Base-by-base conservation (phyloP, 2,888 invertebrate species). In the Helobdella robusta region DNA sequence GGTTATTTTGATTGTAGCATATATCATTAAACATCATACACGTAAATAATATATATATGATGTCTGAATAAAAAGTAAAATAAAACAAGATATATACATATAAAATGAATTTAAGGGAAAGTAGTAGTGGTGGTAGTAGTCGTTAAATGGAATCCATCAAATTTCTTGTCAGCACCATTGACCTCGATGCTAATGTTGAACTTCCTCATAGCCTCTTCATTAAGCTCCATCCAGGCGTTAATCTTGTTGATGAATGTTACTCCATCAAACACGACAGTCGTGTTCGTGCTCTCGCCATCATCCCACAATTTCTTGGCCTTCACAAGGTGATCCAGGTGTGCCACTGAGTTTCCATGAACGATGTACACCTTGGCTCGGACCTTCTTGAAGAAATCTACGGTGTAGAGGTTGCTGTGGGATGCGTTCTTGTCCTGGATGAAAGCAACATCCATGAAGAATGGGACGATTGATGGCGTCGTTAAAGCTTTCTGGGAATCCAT, bases 311-410 rank as follows among this genome's bases (percentile, higher is more conserved):
- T 48, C 34, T 62, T 62, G 32, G 62, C 62, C 5, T 44, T 44
- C 50, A 62, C 20, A 2, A 62, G 62, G 5, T 62, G 62, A n/a
- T 62, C 62, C 28, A 62, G 48, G 5, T 28, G 20, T 8, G n/a
- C 28, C 3, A 18, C 28, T 18, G 30, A 25, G 4, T 48, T 28
- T 6, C n/a, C 30, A 34, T n/a, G 20, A n/a, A 40, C 32, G 3
- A 62, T 34, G 50, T 62, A 62, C 34, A 30, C n/a, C 23, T 18
- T n/a, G 3, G 62, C 30, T 11, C 62, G 48, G 3, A 62, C 62
- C 34, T 50, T 62, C 50, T 50, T 62, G 62, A 62, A 62, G 35
- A 62, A 62, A 50, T 62, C 62, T n/a, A 50, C 48, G 3, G 32
- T 50, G 50, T 62, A 62, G 18, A 54, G 3, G n/a, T 2, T 20